Conservation (phyloP, 2,113 vertebrate genomes). For the Polypterus bichir region DNA sequence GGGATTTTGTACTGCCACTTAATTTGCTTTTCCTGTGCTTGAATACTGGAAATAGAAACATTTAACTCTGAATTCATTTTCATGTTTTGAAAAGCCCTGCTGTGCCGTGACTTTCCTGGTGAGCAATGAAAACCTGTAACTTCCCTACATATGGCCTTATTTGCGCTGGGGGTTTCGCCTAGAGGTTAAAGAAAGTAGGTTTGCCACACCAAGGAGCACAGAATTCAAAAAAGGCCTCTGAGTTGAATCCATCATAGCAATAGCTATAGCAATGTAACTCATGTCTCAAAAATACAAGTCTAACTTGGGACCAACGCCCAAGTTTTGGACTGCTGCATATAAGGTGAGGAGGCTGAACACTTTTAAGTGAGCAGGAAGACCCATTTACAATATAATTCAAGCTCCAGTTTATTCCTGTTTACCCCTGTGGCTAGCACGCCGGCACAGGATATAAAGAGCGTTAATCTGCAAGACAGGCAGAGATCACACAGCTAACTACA, state of each 20-base stretch:
- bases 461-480: constrained; percentile 14
- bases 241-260: too few species aligned
- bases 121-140: constrained; percentile 46
- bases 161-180: constrained; percentile 45
- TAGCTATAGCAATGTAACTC: too few species aligned
- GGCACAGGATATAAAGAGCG: constrained; percentile 16
- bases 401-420: neutral
- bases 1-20: constrained; percentile 41
- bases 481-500: constrained; percentile 39
- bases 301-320: too few species aligned
- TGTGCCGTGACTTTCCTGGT: constrained; percentile 46
- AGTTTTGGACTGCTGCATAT: too few species aligned
- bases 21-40: constrained; percentile 31
- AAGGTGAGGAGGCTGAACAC: too few species aligned
- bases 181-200: constrained; percentile 6
- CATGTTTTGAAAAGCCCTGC: constrained; percentile 54
- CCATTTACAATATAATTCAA: too few species aligned
- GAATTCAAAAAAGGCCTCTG: too few species aligned
- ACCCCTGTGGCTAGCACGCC: constrained; percentile 19
- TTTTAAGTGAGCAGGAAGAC: too few species aligned
- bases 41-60: constrained; percentile 45
- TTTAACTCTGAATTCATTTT: constrained; percentile 61
- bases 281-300: too few species aligned
- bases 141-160: constrained; percentile 36
- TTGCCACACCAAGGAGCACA: too few species aligned